Percentiles rank a stretch among this genome's conserved stretches.
These are phyloP conservation scores for Pachyrhynchus sulphureomaculatus DNA, from an alignment of 1,140 invertebrate species.

Conservation along the genomic window DNA sequence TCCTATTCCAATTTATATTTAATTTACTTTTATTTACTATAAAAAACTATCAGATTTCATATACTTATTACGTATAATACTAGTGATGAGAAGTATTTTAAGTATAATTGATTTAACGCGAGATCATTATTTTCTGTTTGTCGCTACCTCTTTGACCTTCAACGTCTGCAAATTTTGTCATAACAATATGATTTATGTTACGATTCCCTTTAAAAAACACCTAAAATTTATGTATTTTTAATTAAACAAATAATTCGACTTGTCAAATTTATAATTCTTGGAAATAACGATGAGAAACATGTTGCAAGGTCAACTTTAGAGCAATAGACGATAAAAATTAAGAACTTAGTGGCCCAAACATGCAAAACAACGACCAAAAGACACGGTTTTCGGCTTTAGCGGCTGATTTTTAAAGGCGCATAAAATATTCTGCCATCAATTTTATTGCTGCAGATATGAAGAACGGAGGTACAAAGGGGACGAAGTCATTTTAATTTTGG, in stretches of 20 bases:
- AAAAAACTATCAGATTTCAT: too few relatives aligned
- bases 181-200: too few relatives aligned
- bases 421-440: constrained; percentile 35
- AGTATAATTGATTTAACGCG: too few relatives aligned
- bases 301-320: constrained; percentile 29
- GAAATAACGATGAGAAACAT: constrained; percentile 2
- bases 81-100: too few relatives aligned
- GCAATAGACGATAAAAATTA: constrained; percentile 34
- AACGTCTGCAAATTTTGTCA: too few relatives aligned
- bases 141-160: too few relatives aligned
- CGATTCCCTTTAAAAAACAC: too few relatives aligned
- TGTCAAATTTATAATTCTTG: constrained; percentile 18
- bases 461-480: neutral
- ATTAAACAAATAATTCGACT: constrained; percentile 13
- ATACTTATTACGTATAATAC: too few relatives aligned
- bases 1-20: too few relatives aligned
- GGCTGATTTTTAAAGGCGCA: constrained; percentile 34
- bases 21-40: too few relatives aligned
- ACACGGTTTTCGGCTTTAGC: constrained; percentile 35
- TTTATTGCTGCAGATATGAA: constrained; percentile 31
- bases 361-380: constrained; percentile 26
- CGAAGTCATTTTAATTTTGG: neutral
- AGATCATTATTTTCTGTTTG: too few relatives aligned
- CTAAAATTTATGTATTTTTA: constrained; percentile 22
- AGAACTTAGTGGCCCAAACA: constrained; percentile 32